phyloP scores from a whole-genome alignment of 2,113 vertebrate genomes.

The Caloenas nicobarica region DNA sequence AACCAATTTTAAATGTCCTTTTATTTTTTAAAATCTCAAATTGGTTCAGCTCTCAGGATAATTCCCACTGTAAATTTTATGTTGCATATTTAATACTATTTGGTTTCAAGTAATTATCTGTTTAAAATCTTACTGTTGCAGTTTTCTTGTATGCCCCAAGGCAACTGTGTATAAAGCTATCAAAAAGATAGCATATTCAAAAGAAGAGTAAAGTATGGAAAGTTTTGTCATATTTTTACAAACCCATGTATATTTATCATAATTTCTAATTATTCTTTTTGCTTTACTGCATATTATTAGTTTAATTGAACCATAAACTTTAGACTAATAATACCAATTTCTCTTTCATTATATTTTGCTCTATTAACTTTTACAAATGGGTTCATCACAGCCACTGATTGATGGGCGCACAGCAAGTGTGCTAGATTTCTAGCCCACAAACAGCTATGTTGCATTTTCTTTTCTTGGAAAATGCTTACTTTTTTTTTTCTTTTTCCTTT shows the following conservation, averaged over 20 bases:
- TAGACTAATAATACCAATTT: slow-evolving; percentile 53
- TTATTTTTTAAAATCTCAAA: background rate
- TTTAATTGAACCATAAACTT: slow-evolving; percentile 50
- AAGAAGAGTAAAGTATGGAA: background rate
- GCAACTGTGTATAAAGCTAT: slow-evolving; percentile 29
- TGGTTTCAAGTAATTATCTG: slow-evolving; percentile 25
- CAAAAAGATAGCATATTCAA: background rate
- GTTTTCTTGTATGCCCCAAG: slow-evolving; percentile 35
- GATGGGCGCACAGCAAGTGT: slow-evolving; percentile 10
- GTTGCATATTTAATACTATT: slow-evolving; percentile 24
- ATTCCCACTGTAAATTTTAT: background rate
- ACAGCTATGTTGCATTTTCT: background rate
- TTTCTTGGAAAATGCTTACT: background rate
- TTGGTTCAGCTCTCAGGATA: background rate
- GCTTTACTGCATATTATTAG: slow-evolving; percentile 55
- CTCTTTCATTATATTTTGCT: slow-evolving; percentile 65
- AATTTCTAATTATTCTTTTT: slow-evolving; percentile 58
- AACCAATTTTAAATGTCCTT: background rate
- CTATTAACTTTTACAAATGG: slow-evolving; percentile 58
- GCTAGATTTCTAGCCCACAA: background rate
- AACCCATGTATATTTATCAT: slow-evolving; percentile 43
- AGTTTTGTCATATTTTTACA: slow-evolving; percentile 13
- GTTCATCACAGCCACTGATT: slow-evolving; percentile 20
- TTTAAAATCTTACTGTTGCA: background rate
- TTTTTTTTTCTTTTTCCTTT: background rate